These are phyloP conservation scores for Microplitis mediator DNA, from an alignment of 1,140 invertebrate species.

Conservation along the genomic window DNA sequence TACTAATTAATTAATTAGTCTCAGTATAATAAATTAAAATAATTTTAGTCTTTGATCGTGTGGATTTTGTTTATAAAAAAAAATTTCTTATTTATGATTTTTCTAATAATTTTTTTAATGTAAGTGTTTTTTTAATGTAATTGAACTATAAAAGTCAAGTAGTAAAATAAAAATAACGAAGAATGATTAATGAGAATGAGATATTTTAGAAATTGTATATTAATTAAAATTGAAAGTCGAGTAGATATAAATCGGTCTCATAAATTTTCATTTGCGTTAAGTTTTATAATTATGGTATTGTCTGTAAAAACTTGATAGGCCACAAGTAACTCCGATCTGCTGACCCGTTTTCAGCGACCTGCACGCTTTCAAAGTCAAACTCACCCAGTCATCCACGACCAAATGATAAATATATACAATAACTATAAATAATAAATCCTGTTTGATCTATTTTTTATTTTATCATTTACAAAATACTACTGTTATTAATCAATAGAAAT, in stretches of 20 bases:
- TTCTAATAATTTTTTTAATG: no score
- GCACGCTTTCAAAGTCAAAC: slow-evolving; percentile 18
- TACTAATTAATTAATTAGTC: no score
- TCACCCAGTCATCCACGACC: slow-evolving; percentile 16
- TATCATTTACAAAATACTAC: no score
- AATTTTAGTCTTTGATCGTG: no score
- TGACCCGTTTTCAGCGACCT: slow-evolving; percentile 24
- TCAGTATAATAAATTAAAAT: no score
- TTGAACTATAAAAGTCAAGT: background rate
- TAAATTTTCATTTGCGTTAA: no score
- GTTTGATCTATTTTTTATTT: background rate
- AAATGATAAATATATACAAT: background rate
- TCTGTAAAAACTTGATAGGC: slow-evolving; percentile 18
- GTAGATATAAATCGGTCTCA: background rate
- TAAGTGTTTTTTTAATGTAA: no score
- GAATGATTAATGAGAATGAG: background rate
- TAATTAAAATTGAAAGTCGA: no score
- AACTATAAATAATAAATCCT: background rate
- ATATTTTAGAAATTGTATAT: no score
- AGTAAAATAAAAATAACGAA: background rate
- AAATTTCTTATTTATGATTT: no score
- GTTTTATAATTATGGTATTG: background rate
- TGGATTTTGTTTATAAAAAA: no score
- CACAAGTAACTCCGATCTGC: background rate
- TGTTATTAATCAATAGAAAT: no score